Conservation (phyloP, 2,888 invertebrate species). For the Ptychoptera albimana region DNA sequence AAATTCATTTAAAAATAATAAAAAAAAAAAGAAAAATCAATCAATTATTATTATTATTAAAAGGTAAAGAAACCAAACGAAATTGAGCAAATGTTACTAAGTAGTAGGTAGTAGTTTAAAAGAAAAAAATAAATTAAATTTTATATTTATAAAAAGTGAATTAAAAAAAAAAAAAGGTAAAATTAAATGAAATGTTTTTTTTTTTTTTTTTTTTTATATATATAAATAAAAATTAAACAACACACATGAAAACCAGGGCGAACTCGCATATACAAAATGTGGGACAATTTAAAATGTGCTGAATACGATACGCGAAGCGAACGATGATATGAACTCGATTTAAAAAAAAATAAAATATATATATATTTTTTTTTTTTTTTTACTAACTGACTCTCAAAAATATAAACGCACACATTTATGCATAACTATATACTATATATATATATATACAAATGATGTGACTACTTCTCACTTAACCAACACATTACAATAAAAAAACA, state of each 20-base stretch:
- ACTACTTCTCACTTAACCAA: no score
- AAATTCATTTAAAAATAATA: no score
- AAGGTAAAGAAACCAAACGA: no score
- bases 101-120: no score
- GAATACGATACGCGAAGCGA: not conserved
- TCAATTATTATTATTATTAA: no score
- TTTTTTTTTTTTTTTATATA: not conserved
- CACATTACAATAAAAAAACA: no score
- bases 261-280: conserved; percentile 1
- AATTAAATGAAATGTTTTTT: conserved; percentile 2
- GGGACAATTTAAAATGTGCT: conserved; percentile 4
- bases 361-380: not conserved
- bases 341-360: not conserved
- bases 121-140: no score
- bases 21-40: no score
- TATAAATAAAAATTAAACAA: not conserved
- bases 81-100: no score
- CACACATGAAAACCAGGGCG: conserved; percentile 2
- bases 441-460: no score
- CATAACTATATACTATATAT: not conserved
- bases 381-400: not conserved
- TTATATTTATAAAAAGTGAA: no score
- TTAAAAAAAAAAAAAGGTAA: not conserved
- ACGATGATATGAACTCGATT: conserved; percentile 1
- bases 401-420: not conserved